Percentiles rank a stretch among this genome's conserved stretches.
phyloP scores from a whole-genome alignment of 1,140 invertebrate genomes.

The Lepidurus couesii region DNA sequence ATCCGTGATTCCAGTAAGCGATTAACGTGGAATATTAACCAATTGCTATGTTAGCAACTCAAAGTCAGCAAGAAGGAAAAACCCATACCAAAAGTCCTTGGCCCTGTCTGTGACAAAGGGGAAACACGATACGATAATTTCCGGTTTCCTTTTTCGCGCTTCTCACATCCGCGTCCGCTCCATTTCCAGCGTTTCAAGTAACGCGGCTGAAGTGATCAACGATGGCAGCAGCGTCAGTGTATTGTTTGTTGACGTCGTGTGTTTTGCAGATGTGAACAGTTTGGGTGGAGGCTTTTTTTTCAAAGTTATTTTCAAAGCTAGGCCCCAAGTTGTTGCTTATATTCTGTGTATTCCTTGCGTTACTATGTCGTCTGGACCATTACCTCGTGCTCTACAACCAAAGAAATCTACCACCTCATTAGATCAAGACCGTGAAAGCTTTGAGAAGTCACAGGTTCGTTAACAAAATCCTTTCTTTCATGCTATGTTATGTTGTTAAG shows the following conservation, averaged over 20 bases:
- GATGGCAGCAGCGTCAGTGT: background rate
- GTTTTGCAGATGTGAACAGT: background rate
- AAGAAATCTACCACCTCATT: conserved; percentile 8
- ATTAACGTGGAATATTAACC: no score
- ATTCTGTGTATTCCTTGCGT: background rate
- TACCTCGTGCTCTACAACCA: conserved; percentile 7
- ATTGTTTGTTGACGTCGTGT: conserved; percentile 9
- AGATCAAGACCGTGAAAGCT: conserved; percentile 36
- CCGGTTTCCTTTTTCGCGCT: conserved; percentile 20
- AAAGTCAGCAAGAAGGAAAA: background rate
- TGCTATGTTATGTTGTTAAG: background rate
- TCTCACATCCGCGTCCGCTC: conserved; percentile 16
- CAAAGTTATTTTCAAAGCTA: background rate
- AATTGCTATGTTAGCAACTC: background rate
- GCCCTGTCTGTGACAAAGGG: background rate
- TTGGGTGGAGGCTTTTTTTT: conserved; percentile 14
- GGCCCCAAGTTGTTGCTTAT: background rate
- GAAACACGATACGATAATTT: background rate
- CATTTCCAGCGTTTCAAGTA: background rate
- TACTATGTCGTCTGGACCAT: background rate
- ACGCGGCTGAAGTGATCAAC: background rate
- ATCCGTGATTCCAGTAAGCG: no score
- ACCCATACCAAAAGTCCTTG: background rate
- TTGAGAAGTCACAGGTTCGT: conserved; percentile 37
- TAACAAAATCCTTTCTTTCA: conserved; percentile 12